phyloP scores from a whole-genome alignment of 2,113 vertebrate genomes.

The Eolophus roseicapilla region DNA sequence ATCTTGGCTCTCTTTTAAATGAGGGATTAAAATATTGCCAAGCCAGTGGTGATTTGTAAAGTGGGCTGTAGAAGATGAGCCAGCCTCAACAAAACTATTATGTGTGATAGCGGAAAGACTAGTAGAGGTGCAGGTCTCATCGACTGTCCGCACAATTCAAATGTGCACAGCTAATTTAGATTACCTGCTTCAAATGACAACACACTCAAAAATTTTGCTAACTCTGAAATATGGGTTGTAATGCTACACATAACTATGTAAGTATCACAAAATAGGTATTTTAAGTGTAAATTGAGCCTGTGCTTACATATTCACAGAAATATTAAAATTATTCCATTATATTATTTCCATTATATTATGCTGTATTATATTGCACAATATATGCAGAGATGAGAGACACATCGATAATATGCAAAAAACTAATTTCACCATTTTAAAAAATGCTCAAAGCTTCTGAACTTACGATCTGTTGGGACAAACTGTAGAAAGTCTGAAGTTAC shows the following conservation, averaged over 20 bases:
- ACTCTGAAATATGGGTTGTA: background rate
- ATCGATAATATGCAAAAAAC: background rate
- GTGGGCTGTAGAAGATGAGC: background rate
- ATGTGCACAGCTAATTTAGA: background rate
- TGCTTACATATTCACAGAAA: background rate
- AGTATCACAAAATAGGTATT: background rate
- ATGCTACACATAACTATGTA: background rate
- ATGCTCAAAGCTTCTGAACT: background rate
- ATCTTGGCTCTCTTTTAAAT: slow-evolving; percentile 24
- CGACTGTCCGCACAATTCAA: background rate
- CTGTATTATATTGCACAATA: background rate
- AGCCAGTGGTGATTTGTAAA: slow-evolving; percentile 22
- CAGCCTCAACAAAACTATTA: background rate
- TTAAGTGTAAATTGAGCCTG: background rate
- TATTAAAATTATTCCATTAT: background rate
- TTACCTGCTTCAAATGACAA: background rate
- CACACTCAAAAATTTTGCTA: background rate
- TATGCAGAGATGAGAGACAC: background rate
- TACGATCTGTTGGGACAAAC: background rate
- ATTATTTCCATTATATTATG: background rate
- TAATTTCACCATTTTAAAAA: background rate
- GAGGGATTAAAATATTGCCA: slow-evolving; percentile 37
- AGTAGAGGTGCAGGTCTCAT: background rate
- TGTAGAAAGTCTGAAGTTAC: background rate
- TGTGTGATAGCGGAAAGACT: background rate